phyloP scores from a whole-genome alignment of 92 coral and sea anemone genomes.

The Umimayanthus kanabou region DNA sequence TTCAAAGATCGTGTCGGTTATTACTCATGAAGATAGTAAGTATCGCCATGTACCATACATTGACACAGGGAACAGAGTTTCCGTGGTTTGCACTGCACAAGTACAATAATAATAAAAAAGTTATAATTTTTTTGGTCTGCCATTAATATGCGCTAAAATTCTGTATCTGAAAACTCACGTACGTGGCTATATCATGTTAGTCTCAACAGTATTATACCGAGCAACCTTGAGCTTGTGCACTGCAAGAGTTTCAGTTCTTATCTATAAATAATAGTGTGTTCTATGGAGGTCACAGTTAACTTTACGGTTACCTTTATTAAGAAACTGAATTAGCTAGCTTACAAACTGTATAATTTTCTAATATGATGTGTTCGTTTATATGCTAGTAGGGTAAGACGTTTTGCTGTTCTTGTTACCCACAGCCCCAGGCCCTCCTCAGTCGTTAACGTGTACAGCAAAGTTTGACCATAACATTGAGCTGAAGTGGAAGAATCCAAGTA shows the following conservation, averaged over 20 bases:
- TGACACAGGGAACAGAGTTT: not conserved
- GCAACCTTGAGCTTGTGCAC: not conserved
- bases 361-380: too few species aligned
- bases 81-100: too few species aligned
- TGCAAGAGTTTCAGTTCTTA: too few species aligned
- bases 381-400: not conserved
- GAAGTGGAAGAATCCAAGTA: not conserved
- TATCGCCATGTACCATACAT: not conserved
- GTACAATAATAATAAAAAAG: too few species aligned
- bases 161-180: too few species aligned
- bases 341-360: too few species aligned
- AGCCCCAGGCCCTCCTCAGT: conserved; percentile 15
- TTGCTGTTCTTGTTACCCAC: not conserved
- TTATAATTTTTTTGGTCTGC: too few species aligned
- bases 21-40: conserved; percentile 37
- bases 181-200: too few species aligned
- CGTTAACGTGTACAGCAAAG: not conserved
- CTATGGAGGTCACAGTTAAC: too few species aligned
- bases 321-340: too few species aligned
- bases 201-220: not conserved
- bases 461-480: not conserved
- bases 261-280: not conserved
- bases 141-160: too few species aligned
- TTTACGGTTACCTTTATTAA: too few species aligned
- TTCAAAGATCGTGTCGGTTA: conserved; percentile 10